A percentile compares a stretch with the other conserved stretches of the same genome.
These are phyloP conservation scores for Sciurus carolinensis DNA, from an alignment of 2,797 vertebrate species.

Conservation along the genomic window DNA sequence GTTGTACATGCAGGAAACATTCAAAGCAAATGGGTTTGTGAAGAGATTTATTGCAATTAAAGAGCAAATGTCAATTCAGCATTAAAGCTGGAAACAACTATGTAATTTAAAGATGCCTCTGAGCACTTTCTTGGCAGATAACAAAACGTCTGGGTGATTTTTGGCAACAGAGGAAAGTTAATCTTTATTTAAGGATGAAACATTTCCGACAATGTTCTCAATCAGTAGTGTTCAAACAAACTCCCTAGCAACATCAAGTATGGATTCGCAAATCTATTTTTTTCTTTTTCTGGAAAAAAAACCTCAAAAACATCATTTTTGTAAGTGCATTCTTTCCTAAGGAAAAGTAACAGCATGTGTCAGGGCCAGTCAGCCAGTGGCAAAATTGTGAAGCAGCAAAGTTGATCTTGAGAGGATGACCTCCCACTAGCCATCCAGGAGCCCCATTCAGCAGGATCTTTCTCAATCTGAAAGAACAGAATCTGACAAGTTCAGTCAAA, in stretches of 20 bases:
- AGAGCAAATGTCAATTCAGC: slow-evolving; percentile 50
- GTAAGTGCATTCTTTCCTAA: neutral
- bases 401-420: slow-evolving; percentile 1
- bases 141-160: slow-evolving; percentile 18
- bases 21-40: neutral
- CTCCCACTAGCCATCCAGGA: neutral
- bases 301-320: slow-evolving; percentile 16
- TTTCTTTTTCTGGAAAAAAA: neutral
- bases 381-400: slow-evolving; percentile 22
- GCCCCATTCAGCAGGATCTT: neutral
- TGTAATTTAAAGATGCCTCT: neutral
- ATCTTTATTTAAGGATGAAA: slow-evolving; percentile 59
- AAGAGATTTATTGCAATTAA: slow-evolving; percentile 60
- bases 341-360: slow-evolving; percentile 28
- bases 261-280: slow-evolving; percentile 9
- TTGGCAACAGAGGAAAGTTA: neutral
- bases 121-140: slow-evolving; percentile 50
- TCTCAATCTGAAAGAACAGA: neutral
- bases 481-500: neutral
- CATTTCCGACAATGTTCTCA: neutral
- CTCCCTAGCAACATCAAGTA: neutral
- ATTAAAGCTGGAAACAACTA: slow-evolving; percentile 27
- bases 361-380: neutral
- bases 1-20: neutral
- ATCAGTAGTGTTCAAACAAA: slow-evolving; percentile 34